Conservation (phyloP, 2,888 invertebrate genomes). For the Andrena trimmerana region DNA sequence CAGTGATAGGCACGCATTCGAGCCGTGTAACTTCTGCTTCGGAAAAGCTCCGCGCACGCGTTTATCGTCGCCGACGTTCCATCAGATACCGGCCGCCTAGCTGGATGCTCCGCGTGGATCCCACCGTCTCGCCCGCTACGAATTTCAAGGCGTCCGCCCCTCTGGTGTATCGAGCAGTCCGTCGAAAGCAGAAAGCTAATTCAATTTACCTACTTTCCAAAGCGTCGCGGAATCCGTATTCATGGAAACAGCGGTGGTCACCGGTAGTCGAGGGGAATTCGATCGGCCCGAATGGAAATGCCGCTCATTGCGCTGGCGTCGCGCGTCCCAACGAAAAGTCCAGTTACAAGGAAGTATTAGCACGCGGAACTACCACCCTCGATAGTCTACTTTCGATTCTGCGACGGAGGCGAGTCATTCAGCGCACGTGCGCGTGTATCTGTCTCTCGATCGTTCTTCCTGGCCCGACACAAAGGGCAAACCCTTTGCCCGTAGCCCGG, state of each 20-base stretch:
- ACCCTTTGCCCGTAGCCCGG: conserved; percentile 18
- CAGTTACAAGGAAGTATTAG: neutral
- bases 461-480: conserved; percentile 22
- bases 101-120: neutral
- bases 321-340: neutral
- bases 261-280: conserved; percentile 8
- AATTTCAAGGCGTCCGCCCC: neutral
- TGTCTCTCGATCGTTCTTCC: conserved; percentile 19
- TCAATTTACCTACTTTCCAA: conserved; percentile 32
- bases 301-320: neutral
- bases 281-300: neutral
- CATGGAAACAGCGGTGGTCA: conserved; percentile 23
- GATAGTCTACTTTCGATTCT: neutral
- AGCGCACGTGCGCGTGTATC: neutral
- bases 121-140: neutral
- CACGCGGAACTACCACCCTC: too few relatives aligned
- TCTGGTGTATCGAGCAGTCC: neutral
- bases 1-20: conserved; percentile 51
- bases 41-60: neutral
- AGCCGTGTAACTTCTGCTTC: conserved; percentile 36
- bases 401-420: neutral
- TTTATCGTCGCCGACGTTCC: conserved; percentile 28
- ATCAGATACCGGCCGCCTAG: neutral
- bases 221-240: conserved; percentile 32
- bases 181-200: conserved; percentile 48